Conservation (phyloP, 2,113 vertebrate species). For the Podarcis raffonei region DNA sequence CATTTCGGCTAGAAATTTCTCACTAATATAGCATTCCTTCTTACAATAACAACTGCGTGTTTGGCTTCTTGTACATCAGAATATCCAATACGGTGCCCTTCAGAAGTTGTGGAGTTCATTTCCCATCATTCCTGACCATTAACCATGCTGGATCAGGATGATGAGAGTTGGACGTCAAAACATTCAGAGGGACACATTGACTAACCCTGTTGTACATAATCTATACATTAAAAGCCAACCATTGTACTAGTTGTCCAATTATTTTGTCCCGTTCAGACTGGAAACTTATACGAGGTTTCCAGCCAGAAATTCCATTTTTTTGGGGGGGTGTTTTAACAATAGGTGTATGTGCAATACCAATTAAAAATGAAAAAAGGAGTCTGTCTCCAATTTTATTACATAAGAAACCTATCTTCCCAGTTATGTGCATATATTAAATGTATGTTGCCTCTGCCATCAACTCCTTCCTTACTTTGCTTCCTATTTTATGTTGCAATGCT, state of each 20-base stretch:
- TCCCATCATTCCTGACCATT: too few relatives aligned
- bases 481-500: not conserved
- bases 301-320: constrained; percentile 30
- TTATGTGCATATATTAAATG: not conserved
- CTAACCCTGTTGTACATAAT: not conserved
- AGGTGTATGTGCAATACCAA: constrained; percentile 28
- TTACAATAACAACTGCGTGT: constrained; percentile 37
- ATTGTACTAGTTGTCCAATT: constrained; percentile 46
- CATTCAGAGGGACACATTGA: too few relatives aligned
- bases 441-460: not conserved
- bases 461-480: not conserved
- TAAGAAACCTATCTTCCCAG: not conserved
- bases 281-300: constrained; percentile 29
- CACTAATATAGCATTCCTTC: constrained; percentile 65
- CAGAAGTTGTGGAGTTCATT: too few relatives aligned
- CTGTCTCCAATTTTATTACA: constrained; percentile 19
- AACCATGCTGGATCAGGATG: too few relatives aligned
- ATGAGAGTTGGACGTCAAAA: too few relatives aligned
- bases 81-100: too few relatives aligned
- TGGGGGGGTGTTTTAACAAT: constrained; percentile 21
- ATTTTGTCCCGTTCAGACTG: constrained; percentile 49
- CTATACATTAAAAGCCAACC: constrained; percentile 50
- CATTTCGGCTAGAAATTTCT: constrained; percentile 70
- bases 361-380: constrained; percentile 47
- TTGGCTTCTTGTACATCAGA: not conserved